phyloP scores from a whole-genome alignment of 92 coral and sea anemone species.

The Umimayanthus chanpuru region DNA sequence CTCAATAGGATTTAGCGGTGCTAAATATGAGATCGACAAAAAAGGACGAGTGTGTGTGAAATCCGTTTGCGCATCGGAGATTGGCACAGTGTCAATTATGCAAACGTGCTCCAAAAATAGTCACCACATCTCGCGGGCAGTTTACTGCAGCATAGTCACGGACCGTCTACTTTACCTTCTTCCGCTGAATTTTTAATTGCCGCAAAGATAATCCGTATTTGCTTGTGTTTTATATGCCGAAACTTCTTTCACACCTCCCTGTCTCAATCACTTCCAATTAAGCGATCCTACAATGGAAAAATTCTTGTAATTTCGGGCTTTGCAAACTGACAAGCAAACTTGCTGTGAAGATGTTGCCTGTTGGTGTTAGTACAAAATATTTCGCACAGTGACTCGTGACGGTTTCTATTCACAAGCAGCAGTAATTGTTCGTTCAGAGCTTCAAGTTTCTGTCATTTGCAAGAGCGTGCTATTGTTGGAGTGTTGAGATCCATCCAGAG shows the following conservation, averaged over 20 bases:
- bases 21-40: slow-evolving; percentile 20
- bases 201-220: slow-evolving; percentile 16
- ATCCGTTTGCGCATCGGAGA: slow-evolving; percentile 18
- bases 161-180: slow-evolving; percentile 13
- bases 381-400: neutral
- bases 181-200: slow-evolving; percentile 38
- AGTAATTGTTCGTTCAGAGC: neutral
- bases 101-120: slow-evolving; percentile 16
- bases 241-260: slow-evolving; percentile 26
- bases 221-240: slow-evolving; percentile 4
- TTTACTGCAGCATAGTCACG: slow-evolving; percentile 5
- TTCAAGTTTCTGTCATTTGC: slow-evolving; percentile 29
- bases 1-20: slow-evolving; percentile 14
- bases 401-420: neutral
- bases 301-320: neutral
- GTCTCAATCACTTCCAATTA: slow-evolving; percentile 24
- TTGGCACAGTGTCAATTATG: slow-evolving; percentile 28
- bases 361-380: slow-evolving; percentile 1
- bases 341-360: slow-evolving; percentile 26
- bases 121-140: slow-evolving; percentile 35
- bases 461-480: slow-evolving; percentile 31
- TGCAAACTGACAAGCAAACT: neutral
- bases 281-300: neutral
- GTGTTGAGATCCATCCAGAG: slow-evolving; percentile 23
- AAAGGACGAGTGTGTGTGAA: neutral